Evolutionary conservation across 2,113 vertebrate genomes (phyloP), one percentile per base, ranked within the genome.

Genomic region (Pseudopodoces humilis): DNA sequence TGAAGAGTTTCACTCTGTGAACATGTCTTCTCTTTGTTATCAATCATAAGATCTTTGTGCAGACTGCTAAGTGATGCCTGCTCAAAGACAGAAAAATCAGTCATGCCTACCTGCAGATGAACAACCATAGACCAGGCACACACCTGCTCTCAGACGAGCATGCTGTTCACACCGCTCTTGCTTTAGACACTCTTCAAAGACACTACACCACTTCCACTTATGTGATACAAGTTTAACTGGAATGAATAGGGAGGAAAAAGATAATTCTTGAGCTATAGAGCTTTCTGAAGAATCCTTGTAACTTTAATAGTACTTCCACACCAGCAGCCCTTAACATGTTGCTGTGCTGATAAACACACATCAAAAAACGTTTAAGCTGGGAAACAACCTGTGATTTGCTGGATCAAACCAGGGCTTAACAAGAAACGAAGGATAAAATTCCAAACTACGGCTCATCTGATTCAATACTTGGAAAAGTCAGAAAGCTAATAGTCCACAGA

Each of bases 271-370:
- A 75, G 62, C 18, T 59, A 46, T 2, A 0, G 0, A 72, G 14
- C 20, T 64, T 78, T 68, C 47, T 53, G 62, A 25, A 85, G 6
- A 59, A 70, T 4, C 9, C 15, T 10, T 63, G 25, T 49, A 64
- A 56, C 30, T 85, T 71, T 19, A 43, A 35, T 1, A 68, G 24
- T 20, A 37, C 16, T 58, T 52, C 16, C 35, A 55, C 14, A 52
- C 7, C 33, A 56, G 16, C 31, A 44, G 27, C 13, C 33, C 63
- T 93, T 68, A 63, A 56, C 11, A 35, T 1, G 7, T 7, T 41
- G 9, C 24, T 18, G 7, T 4, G 16, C 5, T 89, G 39, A 39
- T 3, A 92, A 21, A 21, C 0, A 1, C 15, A 19, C 0, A 2
- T 4, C 16, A 74, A 68, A 46, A 13, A 27, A 41, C 0, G 2